Percentiles rank a stretch among this genome's conserved stretches.
phyloP scores from a whole-genome alignment of 2,113 vertebrate species.

The Leucoraja erinaceus region DNA sequence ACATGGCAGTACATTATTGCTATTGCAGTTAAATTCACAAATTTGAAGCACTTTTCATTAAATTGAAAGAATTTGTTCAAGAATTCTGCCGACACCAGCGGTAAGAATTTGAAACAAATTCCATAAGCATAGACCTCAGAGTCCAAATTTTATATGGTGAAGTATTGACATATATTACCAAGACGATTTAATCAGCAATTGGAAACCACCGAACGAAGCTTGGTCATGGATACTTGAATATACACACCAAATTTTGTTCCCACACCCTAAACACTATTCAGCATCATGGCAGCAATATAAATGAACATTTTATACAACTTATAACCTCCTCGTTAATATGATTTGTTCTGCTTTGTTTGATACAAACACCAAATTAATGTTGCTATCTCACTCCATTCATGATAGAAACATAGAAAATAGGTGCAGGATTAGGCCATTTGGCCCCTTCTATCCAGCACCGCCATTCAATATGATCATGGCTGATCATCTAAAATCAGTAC shows the following conservation, averaged over 20 bases:
- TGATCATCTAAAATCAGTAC: no score
- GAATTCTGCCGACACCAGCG: background rate
- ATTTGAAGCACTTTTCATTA: background rate
- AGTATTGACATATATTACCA: background rate
- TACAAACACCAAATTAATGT: background rate
- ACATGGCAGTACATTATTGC: background rate
- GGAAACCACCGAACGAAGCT: background rate
- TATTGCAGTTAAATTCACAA: background rate
- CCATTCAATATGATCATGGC: no score
- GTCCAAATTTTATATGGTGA: background rate
- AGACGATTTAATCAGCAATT: background rate
- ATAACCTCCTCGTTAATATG: background rate
- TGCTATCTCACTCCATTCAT: background rate
- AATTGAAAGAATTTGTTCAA: background rate
- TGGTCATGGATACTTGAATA: background rate
- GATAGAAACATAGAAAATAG: background rate
- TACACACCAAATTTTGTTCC: background rate
- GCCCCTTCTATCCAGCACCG: no score
- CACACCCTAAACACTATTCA: background rate
- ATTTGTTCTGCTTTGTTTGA: background rate
- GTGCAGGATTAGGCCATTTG: no score
- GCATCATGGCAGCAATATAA: background rate
- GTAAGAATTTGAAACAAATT: background rate
- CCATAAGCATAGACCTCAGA: background rate
- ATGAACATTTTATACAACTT: background rate